Conservation (phyloP, 2,888 invertebrate genomes). For the Cosmopolites sordidus region DNA sequence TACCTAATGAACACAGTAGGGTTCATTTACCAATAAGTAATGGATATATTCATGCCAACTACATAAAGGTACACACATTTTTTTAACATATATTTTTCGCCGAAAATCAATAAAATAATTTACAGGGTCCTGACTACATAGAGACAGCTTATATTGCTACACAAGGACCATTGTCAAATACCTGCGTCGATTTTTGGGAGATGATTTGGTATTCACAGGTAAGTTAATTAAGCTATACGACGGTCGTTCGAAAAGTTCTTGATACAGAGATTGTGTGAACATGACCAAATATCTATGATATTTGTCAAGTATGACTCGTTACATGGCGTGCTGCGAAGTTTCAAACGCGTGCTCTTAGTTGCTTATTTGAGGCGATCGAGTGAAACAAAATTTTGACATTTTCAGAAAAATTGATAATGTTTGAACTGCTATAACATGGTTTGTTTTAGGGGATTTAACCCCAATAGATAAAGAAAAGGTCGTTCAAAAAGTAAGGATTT, state of each 20-base stretch:
- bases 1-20: slow-evolving; percentile 84
- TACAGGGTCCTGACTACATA: slow-evolving; percentile 84
- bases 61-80: slow-evolving; percentile 66
- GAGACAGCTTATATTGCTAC: slow-evolving; percentile 86
- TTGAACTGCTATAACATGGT: too few species aligned
- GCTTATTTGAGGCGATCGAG: too few species aligned
- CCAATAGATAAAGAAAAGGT: too few species aligned
- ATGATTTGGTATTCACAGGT: slow-evolving; percentile 62
- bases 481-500: too few species aligned
- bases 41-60: slow-evolving; percentile 91
- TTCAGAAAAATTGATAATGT: neutral
- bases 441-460: too few species aligned
- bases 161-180: slow-evolving; percentile 87
- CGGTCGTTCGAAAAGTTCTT: too few species aligned
- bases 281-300: too few species aligned
- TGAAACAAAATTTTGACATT: too few species aligned
- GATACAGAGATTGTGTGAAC: too few species aligned
- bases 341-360: too few species aligned
- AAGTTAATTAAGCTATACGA: slow-evolving; percentile 28
- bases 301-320: too few species aligned
- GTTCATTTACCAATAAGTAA: slow-evolving; percentile 67
- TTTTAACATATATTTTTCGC: neutral
- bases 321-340: too few species aligned
- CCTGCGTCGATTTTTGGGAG: slow-evolving; percentile 86
- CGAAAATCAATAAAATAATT: slow-evolving; percentile 3